Percentiles rank a stretch among this genome's conserved stretches.
Conservation (phyloP, 2,888 invertebrate species). For the Lapara coniferarum region DNA sequence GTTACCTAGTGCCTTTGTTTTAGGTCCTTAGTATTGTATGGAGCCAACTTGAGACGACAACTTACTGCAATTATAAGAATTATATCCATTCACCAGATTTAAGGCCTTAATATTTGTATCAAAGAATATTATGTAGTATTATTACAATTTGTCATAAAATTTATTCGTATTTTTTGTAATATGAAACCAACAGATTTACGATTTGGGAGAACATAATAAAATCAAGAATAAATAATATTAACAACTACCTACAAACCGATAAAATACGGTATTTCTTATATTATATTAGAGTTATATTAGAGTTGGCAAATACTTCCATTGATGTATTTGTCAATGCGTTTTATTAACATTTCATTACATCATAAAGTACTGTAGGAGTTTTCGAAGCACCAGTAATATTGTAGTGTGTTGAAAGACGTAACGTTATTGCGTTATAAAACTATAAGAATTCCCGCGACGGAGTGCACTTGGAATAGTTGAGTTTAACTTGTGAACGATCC, state of each 20-base stretch:
- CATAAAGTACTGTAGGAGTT: conserved; percentile 55
- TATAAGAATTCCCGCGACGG: conserved; percentile 53
- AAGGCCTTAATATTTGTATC: too few species aligned
- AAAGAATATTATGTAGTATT: too few species aligned
- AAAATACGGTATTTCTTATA: not conserved
- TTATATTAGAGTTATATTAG: not conserved
- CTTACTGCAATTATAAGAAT: not conserved
- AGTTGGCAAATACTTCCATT: not conserved
- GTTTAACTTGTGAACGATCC: conserved; percentile 58
- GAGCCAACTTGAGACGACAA: not conserved
- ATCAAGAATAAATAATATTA: not conserved
- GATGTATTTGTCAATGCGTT: conserved; percentile 29
- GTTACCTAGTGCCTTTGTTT: not conserved
- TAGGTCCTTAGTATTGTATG: not conserved
- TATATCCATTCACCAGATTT: too few species aligned
- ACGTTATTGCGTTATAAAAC: conserved; percentile 72
- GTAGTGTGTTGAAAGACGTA: conserved; percentile 51
- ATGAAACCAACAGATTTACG: not conserved
- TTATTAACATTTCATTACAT: conserved; percentile 39
- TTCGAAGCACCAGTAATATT: conserved; percentile 57
- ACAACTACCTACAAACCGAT: not conserved
- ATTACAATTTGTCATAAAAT: too few species aligned
- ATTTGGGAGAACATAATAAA: conserved; percentile 1
- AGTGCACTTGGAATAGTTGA: conserved; percentile 61
- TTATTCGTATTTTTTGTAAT: too few species aligned